Base-by-base conservation (phyloP, 2,113 vertebrate genomes). In the Hymenochirus boettgeri region DNA sequence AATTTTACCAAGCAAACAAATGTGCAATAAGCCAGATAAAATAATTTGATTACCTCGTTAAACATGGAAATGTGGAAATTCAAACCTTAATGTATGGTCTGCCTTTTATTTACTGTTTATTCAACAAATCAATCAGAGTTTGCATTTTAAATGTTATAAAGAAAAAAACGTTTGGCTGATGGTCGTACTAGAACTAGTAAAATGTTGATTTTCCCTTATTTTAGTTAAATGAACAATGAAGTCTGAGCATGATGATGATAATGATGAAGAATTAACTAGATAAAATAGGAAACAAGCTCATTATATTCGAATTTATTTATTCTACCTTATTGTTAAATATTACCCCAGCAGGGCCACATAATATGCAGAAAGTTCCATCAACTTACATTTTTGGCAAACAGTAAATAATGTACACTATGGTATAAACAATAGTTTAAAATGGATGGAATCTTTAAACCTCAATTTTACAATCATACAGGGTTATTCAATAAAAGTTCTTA, bases 31-130 rank as follows among this genome's bases (percentile, higher is more conserved):
- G 62, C 27, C 48, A 66, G 23, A 39, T 39, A 26, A 33, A 15
- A 7, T 26, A 27, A 6, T 24, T 3, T 66, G 64, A 66, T 66
- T 51, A 24, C 23, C 53, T 45, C 45, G 27, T 66, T 58, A 57
- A 9, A 26, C 7, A 25, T 5, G 17, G 39, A 65, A 37, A 57
- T 65, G 57, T 65, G 42, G 2, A 65, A 50, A 65, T 65, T 17
- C 1, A 12, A 23, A 12, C n/a, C 5, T 8, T 25, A 33, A 11
- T 29, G 7, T 33, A 19, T 17, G n/a, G 39, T 17, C 11, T 57
- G 52, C n/a, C 18, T 19, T 55, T 29, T 2, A 6, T 24, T 19
- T 39, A 17, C 15, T 2, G 26, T 55, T 29, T 54, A n/a, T 27
- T 19, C 8, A 53, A 27, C 15, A 54, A 54, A 54, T 7, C 29